Conservation (phyloP, 2,797 vertebrate species). For the Anabacerthia variegaticeps region DNA sequence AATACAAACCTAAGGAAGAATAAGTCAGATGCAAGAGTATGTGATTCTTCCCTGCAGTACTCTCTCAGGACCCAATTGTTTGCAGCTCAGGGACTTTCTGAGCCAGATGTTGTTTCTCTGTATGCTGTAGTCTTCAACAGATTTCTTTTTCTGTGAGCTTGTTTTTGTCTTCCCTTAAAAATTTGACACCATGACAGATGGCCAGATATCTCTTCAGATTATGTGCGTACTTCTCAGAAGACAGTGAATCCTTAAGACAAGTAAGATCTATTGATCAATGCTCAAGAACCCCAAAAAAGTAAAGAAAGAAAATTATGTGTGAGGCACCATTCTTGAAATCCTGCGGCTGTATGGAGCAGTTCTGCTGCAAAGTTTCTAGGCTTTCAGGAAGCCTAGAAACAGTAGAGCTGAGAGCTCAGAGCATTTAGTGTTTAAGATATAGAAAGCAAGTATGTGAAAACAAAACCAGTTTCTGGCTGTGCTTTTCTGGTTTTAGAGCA, state of each 20-base stretch:
- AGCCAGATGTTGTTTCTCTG: constrained; percentile 3
- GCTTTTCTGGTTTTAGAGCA: neutral
- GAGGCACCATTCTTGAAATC: neutral
- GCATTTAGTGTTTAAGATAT: neutral
- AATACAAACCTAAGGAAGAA: neutral
- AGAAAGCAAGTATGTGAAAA: neutral
- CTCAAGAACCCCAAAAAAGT: neutral
- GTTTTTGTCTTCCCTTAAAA: constrained; percentile 17
- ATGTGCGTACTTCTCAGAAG: constrained; percentile 1
- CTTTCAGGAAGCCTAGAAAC: neutral
- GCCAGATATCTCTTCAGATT: constrained; percentile 5
- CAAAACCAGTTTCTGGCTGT: neutral
- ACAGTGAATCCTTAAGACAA: neutral
- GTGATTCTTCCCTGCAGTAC: neutral
- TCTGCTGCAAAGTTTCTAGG: neutral
- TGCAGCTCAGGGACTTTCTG: neutral
- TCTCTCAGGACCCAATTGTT: neutral
- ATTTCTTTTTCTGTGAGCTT: neutral
- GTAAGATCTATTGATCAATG: neutral
- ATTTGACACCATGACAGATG: constrained; percentile 4
- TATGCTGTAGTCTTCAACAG: neutral
- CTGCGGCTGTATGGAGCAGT: neutral
- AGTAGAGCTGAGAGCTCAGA: neutral
- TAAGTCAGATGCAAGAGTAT: neutral
- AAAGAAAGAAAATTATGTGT: neutral